These are phyloP conservation scores for Tinea trinotella DNA, from an alignment of 2,888 invertebrate species.

Conservation along the genomic window DNA sequence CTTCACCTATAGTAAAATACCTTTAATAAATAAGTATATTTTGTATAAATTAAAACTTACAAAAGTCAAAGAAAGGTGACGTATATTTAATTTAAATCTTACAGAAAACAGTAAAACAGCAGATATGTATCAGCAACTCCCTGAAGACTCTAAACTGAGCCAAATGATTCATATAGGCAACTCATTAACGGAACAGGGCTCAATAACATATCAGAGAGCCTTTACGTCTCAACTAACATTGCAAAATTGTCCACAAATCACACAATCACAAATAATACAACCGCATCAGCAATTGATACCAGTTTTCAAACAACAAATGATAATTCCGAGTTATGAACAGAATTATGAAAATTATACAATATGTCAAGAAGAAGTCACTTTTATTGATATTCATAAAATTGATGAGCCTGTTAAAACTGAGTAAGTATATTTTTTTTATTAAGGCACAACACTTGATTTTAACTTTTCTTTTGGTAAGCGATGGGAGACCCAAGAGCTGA, in stretches of 20 bases:
- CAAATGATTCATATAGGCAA: conserved; percentile 48
- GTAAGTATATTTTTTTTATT: neutral
- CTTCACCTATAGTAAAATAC: too few species aligned
- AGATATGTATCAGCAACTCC: conserved; percentile 42
- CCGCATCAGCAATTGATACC: neutral
- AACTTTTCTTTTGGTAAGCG: too few species aligned
- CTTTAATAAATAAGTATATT: too few species aligned
- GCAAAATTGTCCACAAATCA: neutral
- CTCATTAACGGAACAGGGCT: conserved; percentile 27
- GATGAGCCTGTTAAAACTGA: neutral
- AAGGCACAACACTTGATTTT: too few species aligned
- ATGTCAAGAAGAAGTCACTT: neutral
- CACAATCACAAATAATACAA: neutral
- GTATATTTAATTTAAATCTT: too few species aligned
- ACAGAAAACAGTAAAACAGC: too few species aligned
- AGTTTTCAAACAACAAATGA: neutral
- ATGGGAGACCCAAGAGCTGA: too few species aligned
- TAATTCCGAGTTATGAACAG: neutral
- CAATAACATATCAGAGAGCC: neutral
- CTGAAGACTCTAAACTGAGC: conserved; percentile 33
- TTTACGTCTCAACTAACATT: neutral
- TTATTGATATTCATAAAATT: neutral
- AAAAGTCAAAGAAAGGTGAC: too few species aligned
- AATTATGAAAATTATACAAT: conserved; percentile 7
- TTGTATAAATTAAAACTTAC: too few species aligned